A percentile compares a stretch with the other conserved stretches of the same genome.
phyloP scores from a whole-genome alignment of 2,113 vertebrate species.

The Corythoichthys intestinalis region DNA sequence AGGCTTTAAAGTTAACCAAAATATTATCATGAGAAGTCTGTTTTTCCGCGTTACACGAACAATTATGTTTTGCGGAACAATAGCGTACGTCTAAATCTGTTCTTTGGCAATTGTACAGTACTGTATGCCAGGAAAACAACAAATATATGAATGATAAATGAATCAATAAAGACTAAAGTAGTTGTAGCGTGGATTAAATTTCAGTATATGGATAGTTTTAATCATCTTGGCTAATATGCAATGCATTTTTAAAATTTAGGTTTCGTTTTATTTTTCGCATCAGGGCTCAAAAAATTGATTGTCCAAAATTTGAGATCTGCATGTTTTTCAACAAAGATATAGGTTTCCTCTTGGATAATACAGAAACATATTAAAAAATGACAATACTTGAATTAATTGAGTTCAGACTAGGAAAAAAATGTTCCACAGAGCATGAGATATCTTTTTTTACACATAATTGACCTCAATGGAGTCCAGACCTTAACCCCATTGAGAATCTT shows the following conservation, averaged over 20 bases:
- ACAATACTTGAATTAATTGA: neutral
- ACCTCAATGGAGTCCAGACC: neutral
- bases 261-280: neutral
- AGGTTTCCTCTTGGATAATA: neutral
- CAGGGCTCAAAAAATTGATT: neutral
- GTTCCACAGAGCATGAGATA: too few relatives aligned
- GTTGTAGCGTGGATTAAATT: too few relatives aligned
- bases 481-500: neutral
- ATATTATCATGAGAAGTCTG: too few relatives aligned
- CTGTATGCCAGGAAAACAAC: neutral
- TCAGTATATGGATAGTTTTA: neutral
- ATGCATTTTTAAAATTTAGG: neutral
- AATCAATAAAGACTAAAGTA: too few relatives aligned
- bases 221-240: neutral
- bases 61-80: too few relatives aligned
- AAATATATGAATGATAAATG: neutral
- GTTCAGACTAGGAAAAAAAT: neutral
- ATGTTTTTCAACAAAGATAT: neutral
- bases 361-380: neutral
- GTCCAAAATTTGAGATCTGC: neutral
- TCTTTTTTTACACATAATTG: neutral
- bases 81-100: neutral
- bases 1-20: neutral
- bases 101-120: neutral
- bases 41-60: too few relatives aligned